Conservation (phyloP, 2,888 invertebrate species). For the Cheilosia vulpina region DNA sequence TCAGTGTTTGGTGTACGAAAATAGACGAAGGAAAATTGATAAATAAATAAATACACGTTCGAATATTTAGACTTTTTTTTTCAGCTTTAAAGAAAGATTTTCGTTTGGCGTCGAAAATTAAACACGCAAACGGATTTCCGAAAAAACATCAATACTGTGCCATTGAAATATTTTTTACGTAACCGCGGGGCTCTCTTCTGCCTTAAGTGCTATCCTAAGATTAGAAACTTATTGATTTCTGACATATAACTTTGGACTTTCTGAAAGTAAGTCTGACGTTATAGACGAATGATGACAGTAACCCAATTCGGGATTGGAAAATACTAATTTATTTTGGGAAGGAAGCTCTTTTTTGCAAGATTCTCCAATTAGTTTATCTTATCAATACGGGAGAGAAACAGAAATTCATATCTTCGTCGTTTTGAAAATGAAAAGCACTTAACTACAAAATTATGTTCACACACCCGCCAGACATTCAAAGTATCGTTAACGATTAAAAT, state of each 20-base stretch:
- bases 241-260: no score
- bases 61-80: constrained; percentile 20
- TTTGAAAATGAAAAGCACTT: background rate
- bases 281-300: no score
- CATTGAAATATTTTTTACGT: constrained; percentile 8
- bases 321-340: no score
- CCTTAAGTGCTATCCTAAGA: background rate
- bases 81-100: constrained; percentile 18
- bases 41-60: constrained; percentile 49
- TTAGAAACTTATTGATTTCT: no score
- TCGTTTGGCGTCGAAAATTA: constrained; percentile 6
- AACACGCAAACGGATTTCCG: constrained; percentile 9
- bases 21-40: constrained; percentile 54
- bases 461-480: constrained; percentile 7
- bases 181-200: background rate
- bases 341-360: no score
- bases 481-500: constrained; percentile 40
- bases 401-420: no score
- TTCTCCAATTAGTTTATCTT: no score
- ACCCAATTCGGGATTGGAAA: no score
- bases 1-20: constrained; percentile 42
- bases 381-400: no score
- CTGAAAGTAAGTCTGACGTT: no score
- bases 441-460: constrained; percentile 4
- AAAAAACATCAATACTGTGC: constrained; percentile 11